Conservation (phyloP, 2,888 invertebrate species). For the Octonoba sinensis region DNA sequence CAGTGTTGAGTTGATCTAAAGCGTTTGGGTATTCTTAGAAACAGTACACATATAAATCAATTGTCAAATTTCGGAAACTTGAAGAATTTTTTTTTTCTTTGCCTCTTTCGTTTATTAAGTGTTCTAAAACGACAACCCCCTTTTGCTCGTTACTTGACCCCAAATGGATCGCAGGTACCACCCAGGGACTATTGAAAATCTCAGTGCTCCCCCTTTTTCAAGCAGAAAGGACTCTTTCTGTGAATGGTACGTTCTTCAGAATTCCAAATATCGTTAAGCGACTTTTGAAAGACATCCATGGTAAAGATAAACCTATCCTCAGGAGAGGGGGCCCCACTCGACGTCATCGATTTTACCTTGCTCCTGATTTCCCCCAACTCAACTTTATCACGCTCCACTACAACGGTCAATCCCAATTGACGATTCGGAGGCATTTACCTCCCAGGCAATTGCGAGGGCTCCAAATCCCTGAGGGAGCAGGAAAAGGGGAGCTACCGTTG, state of each 20-base stretch:
- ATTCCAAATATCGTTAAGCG: conserved; percentile 44
- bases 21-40: too few relatives aligned
- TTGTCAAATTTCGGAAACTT: too few relatives aligned
- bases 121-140: too few relatives aligned
- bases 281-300: conserved; percentile 21
- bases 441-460: conserved; percentile 49
- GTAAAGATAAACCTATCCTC: conserved; percentile 19
- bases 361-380: conserved; percentile 18
- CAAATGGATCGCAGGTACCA: neutral
- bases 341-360: conserved; percentile 59
- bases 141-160: conserved; percentile 10
- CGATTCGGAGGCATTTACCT: conserved; percentile 41
- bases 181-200: neutral
- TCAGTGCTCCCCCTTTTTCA: conserved; percentile 4
- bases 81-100: too few relatives aligned
- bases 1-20: too few relatives aligned
- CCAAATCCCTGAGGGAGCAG: conserved; percentile 38
- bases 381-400: conserved; percentile 60
- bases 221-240: conserved; percentile 11
- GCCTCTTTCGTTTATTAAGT: too few relatives aligned
- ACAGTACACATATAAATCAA: too few relatives aligned
- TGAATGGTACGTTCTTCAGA: neutral
- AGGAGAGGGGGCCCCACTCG: conserved; percentile 16
- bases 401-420: conserved; percentile 56
- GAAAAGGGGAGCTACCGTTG: conserved; percentile 39